Base-by-base conservation (phyloP, 2,797 vertebrate species). In the Paratrypauchen microcephalus region DNA sequence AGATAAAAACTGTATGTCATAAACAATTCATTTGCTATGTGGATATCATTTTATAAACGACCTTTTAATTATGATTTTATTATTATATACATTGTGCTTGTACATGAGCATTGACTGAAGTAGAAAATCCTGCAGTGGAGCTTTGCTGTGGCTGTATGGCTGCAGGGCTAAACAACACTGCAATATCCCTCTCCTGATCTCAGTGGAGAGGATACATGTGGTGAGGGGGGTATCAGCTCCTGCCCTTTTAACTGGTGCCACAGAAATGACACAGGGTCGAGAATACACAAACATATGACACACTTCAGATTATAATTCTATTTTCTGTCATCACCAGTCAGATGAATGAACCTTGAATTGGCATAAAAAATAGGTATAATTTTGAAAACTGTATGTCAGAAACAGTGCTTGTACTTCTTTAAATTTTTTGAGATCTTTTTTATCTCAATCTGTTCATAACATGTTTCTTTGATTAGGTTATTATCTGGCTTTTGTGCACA, bases 91-190 rank as follows among this genome's bases (percentile, higher is more conserved):
- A 66, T 24, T 48, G 39, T 24, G 70, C 59, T 69, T n/a, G 73
- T 28, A 11, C 58, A 60, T 59, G 58, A 59, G 41, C 59, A 52
- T 75, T 73, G 74, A 66, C 59, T 56, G 59, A 47, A 41, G 23
- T 72, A 39, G 67, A 84, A 83, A 83, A 77, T 45, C 65, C 68
- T 83, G 75, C 67, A 81, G 32, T 65, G 32, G 41, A 63, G 24
- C 56, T 69, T 76, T 78, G 69, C 74, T 73, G 41, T 30, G 73
- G 68, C 73, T 78, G 64, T 70, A 66, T 56, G 69, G 76, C 87
- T 71, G 69, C 83, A 83, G 80, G 84, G 76, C 54, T 23, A 78
- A 70, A 82, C 73, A 57, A 36, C 76, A 69, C 66, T 75, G 65
- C 67, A 45, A 67, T 62, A 71, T 87, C 71, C 77, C 39, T 65